A percentile compares a stretch with the other conserved stretches of the same genome.
These are phyloP conservation scores for Eufriesea mexicana DNA, from an alignment of 1,140 invertebrate genomes.

Conservation along the genomic window DNA sequence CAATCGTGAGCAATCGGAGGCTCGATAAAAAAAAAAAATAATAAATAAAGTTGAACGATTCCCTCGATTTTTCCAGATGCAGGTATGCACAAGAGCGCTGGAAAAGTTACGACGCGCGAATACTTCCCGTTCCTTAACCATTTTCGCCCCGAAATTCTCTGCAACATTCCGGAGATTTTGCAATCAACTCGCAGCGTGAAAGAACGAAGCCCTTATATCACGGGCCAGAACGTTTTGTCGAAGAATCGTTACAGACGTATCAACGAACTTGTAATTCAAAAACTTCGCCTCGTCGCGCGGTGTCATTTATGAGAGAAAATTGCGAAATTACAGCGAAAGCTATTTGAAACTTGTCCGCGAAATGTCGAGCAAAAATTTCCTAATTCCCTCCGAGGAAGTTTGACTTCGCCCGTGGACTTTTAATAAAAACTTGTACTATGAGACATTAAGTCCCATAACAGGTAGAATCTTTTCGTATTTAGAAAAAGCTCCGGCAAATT, in stretches of 20 bases:
- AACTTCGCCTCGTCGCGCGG: background rate
- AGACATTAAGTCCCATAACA: background rate
- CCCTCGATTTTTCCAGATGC: background rate
- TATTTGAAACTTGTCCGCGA: background rate
- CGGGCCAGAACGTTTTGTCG: too few species aligned
- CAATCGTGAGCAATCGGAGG: background rate
- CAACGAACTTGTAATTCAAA: background rate
- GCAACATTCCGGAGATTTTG: background rate
- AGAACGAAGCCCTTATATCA: too few species aligned
- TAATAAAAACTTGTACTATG: conserved; percentile 4
- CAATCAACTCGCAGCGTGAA: conserved; percentile 17
- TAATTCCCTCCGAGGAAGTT: background rate
- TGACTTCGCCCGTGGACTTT: background rate
- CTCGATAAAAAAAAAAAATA: background rate
- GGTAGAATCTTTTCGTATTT: background rate
- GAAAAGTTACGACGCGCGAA: background rate
- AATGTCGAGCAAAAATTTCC: background rate
- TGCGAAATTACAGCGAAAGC: background rate
- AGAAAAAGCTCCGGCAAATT: background rate
- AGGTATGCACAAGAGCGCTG: background rate
- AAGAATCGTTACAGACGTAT: background rate
- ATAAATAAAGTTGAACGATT: background rate
- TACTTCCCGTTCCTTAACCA: too few species aligned
- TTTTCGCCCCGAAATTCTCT: background rate
- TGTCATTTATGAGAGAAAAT: background rate